Evolutionary conservation across 2,797 vertebrate species (phyloP).

Genomic region (Distichodus sexfasciatus): DNA sequence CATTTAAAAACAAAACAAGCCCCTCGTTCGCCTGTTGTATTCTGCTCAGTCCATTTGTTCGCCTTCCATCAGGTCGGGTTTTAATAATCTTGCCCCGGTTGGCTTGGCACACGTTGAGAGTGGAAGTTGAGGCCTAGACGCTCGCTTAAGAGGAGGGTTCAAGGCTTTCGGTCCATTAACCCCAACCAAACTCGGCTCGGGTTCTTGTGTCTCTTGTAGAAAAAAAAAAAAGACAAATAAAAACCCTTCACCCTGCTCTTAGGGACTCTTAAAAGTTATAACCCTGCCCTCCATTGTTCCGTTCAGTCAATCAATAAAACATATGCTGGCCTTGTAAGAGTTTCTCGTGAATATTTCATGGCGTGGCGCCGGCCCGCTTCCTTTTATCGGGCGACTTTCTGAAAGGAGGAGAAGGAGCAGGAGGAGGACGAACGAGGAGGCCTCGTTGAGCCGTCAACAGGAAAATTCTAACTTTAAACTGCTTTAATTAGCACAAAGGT

Average conservation of each 20-base stretch:
- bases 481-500: no score
- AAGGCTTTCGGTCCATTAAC: slow-evolving; percentile 67
- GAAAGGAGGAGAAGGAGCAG: no score
- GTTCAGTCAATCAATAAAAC: slow-evolving; percentile 74
- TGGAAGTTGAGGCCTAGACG: slow-evolving; percentile 51
- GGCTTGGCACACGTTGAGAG: slow-evolving; percentile 51
- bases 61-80: slow-evolving; percentile 49
- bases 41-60: slow-evolving; percentile 63
- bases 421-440: slow-evolving; percentile 61
- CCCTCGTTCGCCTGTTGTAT: slow-evolving; percentile 40
- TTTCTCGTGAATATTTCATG: slow-evolving; percentile 76
- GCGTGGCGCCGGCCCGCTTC: slow-evolving; percentile 63
- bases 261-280: slow-evolving; percentile 61
- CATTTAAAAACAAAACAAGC: slow-evolving; percentile 61
- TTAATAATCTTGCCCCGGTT: slow-evolving; percentile 73
- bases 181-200: slow-evolving; percentile 53
- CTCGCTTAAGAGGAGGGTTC: slow-evolving; percentile 57
- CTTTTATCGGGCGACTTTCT: slow-evolving; percentile 65
- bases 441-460: slow-evolving; percentile 53
- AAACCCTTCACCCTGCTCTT: slow-evolving; percentile 50
- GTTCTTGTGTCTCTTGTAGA: slow-evolving; percentile 32
- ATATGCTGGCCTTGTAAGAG: slow-evolving; percentile 58
- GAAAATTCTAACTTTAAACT: no score
- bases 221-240: slow-evolving; percentile 39
- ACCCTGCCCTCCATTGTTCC: slow-evolving; percentile 65